Base-by-base conservation (phyloP, 2,888 invertebrate species). In the Charanyca ferruginea region DNA sequence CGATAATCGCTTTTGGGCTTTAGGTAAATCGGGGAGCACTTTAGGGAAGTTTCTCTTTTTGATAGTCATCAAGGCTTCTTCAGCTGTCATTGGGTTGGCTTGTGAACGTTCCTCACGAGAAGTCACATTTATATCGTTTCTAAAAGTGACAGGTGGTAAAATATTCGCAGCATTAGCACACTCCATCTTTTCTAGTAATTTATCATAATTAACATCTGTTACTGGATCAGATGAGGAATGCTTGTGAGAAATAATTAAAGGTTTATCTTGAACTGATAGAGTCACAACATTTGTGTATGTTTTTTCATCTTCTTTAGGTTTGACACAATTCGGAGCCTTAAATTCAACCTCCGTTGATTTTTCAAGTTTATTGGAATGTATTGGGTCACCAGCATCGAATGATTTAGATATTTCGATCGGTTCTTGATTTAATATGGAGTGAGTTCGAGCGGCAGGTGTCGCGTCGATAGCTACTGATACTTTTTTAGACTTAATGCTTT, bases 41-140 rank as follows among this genome's bases (percentile, higher is more conserved):
- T 98, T 98, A 0, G 98, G 98, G 86, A 97, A 98, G 87, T 98
- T 98, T 79, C 98, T 95, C 66, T 97, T 96, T 88, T 97, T 97
- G 48, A 98, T 97, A 38, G 97, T 97, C 71, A 96, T 93, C 58
- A 98, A 87, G 0, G 98, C 97, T 87, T 98, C 97, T 83, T 97
- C 97, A 1, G 97, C 96, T 8, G 96, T 96, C 47, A 97, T 87
- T 4, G 94, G 91, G 44, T 88, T 83, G 16, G 89, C 83, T 63
- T 89, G 74, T 18, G 89, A 84, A 20, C 70, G 79, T 61, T 97
- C 96, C 72, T 97, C 97, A 64, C 97, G 95, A 53, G 97, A 97
- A 0, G 98, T 98, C 0, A 98, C 98, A 87, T 98, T 98, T 2
- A 98, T 96, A 85, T 97, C 97, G 73, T 95, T 95, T 82, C 96